Evolutionary conservation across 2,797 vertebrate genomes (phyloP).

Genomic region (Callimico goeldii): DNA sequence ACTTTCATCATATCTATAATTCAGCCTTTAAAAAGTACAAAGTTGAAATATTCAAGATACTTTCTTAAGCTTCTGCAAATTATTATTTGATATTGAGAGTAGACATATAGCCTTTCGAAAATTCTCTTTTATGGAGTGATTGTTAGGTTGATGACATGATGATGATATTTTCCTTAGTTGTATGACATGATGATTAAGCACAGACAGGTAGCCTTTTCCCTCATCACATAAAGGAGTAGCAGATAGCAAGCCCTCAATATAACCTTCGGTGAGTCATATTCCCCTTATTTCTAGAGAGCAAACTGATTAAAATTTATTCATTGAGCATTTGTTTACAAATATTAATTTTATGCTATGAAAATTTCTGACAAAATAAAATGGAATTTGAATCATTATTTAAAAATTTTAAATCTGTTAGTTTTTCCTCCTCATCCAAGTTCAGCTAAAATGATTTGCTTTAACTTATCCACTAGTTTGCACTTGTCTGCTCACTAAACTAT

Average conservation of each 20-base stretch:
- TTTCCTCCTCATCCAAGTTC: background rate
- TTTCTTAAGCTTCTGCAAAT: background rate
- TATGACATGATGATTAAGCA: background rate
- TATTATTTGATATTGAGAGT: background rate
- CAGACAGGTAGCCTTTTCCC: background rate
- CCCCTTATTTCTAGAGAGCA: background rate
- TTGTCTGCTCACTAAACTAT: background rate
- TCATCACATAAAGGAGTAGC: background rate
- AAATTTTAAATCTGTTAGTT: background rate
- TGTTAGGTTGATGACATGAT: background rate
- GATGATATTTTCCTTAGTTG: background rate
- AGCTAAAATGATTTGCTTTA: background rate
- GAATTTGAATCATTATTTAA: background rate
- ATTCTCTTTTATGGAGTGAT: background rate
- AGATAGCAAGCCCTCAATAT: background rate
- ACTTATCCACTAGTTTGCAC: background rate
- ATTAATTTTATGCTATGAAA: background rate
- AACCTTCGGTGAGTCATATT: background rate
- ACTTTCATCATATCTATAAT: background rate
- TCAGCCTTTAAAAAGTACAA: background rate
- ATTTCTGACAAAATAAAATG: background rate
- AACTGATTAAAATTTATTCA: background rate
- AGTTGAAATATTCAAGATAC: background rate
- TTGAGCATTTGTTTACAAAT: background rate
- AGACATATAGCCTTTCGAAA: background rate